Evolutionary conservation across 2,113 vertebrate species (phyloP), one percentile per base, ranked within the genome.

Genomic region (Cryptomyrus ogoouensis): DNA sequence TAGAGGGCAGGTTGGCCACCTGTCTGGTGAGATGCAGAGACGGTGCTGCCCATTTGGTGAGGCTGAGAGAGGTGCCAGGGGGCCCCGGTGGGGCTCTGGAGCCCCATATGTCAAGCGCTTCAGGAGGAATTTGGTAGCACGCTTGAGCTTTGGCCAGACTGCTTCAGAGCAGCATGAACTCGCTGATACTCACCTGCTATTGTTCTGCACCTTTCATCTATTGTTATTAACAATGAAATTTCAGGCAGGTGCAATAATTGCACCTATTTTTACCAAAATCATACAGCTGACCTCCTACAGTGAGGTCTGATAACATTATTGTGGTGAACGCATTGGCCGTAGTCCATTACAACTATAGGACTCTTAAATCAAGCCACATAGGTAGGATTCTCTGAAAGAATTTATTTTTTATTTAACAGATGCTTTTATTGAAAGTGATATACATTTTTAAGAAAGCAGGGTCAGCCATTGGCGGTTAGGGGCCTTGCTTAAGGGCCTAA

Each of bases 1-100:
- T 93, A 92, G 87, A 90, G 92, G 92, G 92, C 90, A 89, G 35
- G 89, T 87, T 91, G 92, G 91, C 93, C 94, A 95, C 92, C 94
- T 96, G 94, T 95, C 93, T 92, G 90, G 92, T 90, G 90, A 91
- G 90, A 91, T 89, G 44, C 90, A 90, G 89, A 91, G 87, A 83
- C 91, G 90, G 89, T 90, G 74, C 80, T 90, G 91, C 90, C 87
- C 90, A 89, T 93, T 91, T 93, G 91, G 91, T 90, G 77, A 88
- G 88, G 77, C 91, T 89, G 91, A 70, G 90, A 83, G 53, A n/a
- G 66, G 90, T 66, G 93, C 92, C 93, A 91, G 88, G 91, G 90
- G 84, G 90, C 91, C 90, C 94, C 89, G 93, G 92, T 94, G 94
- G 92, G 90, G 89, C 91, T 92, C 92, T 91, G 91, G 91, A 92